Conservation (phyloP, 2,888 invertebrate genomes). For the Oeneis ivallda region DNA sequence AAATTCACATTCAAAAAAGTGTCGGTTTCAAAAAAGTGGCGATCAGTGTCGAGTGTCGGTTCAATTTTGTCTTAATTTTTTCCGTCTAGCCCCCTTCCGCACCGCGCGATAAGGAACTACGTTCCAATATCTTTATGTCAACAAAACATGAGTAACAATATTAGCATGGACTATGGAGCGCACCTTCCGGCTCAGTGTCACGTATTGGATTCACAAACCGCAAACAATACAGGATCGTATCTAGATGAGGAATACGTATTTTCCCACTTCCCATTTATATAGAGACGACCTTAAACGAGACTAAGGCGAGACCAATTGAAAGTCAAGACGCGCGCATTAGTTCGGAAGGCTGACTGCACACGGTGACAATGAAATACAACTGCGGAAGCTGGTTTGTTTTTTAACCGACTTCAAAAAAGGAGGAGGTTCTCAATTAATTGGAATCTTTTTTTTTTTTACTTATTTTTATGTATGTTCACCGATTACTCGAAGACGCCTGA, state of each 20-base stretch:
- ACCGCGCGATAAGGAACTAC: no score
- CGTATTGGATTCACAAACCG: no score
- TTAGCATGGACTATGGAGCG: constrained; percentile 7
- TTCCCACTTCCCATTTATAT: constrained; percentile 40
- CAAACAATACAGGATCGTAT: constrained; percentile 20
- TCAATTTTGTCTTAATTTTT: no score
- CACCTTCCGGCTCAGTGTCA: constrained; percentile 8
- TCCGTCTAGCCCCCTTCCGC: no score
- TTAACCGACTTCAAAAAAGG: neutral
- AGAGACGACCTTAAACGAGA: constrained; percentile 31
- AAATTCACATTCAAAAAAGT: no score
- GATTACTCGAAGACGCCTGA: no score
- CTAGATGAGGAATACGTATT: constrained; percentile 27
- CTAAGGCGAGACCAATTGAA: constrained; percentile 29
- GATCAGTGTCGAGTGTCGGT: no score
- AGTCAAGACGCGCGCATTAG: constrained; percentile 14
- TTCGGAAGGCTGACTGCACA: neutral
- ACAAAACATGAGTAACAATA: neutral
- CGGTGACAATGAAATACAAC: neutral
- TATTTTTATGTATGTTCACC: no score
- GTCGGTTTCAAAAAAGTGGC: no score
- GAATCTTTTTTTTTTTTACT: no score
- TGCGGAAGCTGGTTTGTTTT: neutral
- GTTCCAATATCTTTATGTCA: no score
- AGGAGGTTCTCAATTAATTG: no score